Evolutionary conservation across 2,113 vertebrate species (phyloP), one percentile per base, ranked within the genome.

Genomic region (Emydocephalus ijimae): DNA sequence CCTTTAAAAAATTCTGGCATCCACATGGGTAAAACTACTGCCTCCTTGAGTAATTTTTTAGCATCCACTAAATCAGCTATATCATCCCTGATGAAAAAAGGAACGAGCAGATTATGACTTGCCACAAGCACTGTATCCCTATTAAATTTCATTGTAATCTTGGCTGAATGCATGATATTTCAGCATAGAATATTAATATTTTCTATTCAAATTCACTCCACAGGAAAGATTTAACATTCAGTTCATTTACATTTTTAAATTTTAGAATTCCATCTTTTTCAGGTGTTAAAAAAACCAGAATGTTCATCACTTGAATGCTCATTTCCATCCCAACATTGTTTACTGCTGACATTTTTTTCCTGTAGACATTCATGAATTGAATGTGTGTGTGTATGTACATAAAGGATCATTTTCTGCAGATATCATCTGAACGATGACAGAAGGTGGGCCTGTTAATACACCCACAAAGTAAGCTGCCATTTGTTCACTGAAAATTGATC

Each of bases 1-100:
- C 99, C 99, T 96, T 99, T 99, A 97, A 99, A 99, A 96, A 99
- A 99, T 29, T 99, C 99, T 1, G 99, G 99, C 99, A 99, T 99
- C 99, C 99, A 99, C 99, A 99, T 99, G 0, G 99, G 99, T 95
- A 99, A 96, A 87, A 99, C 99, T 20, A 99, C 99, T 0, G 99
- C 99, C 97, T 99, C 99, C 94, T 99, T 99, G 92, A 99, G 97
- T 85, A 99, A 98, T 94, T 99, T 99, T 96, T 99, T 99, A 52
- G 99, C 99, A 91, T 99, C 99, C 96, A 98, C 98, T 96, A 99
- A 97, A 95, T 99, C 99, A 95, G 99, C 99, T 86, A 99, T 99
- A 95, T 99, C 98, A 94, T 99, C 98, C 99, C 99, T 99, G 92
- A 91, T 96, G 26, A 92, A 6, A 61, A 89, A 95, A 45, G 93